Conservation (phyloP, 2,888 invertebrate species). For the Cynaeus angustus region DNA sequence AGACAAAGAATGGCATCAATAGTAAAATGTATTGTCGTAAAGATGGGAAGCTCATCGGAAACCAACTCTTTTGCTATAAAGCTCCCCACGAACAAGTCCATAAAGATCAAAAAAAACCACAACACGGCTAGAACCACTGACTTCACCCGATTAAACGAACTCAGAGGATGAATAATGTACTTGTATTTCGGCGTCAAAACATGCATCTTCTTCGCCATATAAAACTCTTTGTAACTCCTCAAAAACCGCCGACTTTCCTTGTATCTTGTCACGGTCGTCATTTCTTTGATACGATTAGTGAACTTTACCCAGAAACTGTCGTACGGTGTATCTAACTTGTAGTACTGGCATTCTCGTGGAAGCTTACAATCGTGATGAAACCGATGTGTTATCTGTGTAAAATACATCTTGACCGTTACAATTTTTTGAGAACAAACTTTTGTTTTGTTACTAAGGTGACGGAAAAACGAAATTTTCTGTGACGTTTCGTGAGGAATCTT, state of each 20-base stretch:
- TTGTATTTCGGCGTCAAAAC: background rate
- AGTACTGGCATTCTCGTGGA: no score
- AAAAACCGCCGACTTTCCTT: background rate
- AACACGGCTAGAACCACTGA: background rate
- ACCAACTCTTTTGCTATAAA: background rate
- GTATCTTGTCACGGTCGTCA: no score
- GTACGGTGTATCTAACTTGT: no score
- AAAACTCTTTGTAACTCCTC: background rate
- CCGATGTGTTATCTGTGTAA: no score
- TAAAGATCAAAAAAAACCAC: background rate
- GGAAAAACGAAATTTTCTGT: no score
- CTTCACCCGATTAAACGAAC: background rate
- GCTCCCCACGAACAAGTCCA: background rate
- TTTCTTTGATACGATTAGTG: no score
- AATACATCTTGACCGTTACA: no score
- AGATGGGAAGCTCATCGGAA: background rate
- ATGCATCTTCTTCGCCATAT: background rate
- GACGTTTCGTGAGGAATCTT: no score
- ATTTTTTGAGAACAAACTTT: no score
- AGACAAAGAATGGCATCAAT: background rate
- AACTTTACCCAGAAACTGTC: no score
- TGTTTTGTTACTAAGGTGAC: no score
- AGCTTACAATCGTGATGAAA: no score
- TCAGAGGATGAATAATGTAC: slow-evolving; percentile 14
- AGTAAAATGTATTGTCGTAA: background rate